Percentiles rank a stretch among this genome's conserved stretches.
Conservation (phyloP, 2,113 vertebrate species). For the Vidua chalybeata region DNA sequence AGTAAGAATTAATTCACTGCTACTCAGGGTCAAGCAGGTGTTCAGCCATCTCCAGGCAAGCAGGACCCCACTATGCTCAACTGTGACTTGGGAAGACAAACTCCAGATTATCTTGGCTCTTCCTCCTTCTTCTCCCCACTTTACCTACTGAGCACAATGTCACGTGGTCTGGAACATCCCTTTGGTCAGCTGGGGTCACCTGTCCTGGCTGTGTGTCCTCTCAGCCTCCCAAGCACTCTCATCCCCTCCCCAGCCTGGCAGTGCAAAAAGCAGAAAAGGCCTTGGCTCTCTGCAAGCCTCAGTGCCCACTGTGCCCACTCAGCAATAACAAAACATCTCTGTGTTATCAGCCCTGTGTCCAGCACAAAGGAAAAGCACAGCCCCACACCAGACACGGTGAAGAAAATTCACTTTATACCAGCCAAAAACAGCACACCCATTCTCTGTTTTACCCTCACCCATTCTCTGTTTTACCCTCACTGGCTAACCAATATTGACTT, state of each 20-base stretch:
- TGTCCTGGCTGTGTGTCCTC: background rate
- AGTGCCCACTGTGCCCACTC: background rate
- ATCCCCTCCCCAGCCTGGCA: background rate
- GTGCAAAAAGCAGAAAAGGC: fast-evolving
- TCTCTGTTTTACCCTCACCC: background rate
- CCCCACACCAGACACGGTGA: background rate
- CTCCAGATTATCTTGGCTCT: background rate
- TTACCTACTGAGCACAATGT: fast-evolving
- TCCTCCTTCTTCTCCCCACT: background rate
- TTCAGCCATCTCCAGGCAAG: background rate
- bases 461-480: background rate
- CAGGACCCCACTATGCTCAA: background rate
- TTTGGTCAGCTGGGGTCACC: fast-evolving
- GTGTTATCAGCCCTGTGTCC: background rate
- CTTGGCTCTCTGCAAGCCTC: background rate
- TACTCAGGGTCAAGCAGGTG: background rate
- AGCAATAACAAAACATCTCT: background rate
- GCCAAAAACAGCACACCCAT: background rate
- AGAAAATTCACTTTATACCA: background rate
- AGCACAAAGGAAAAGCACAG: background rate
- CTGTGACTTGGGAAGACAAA: background rate
- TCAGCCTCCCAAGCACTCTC: background rate
- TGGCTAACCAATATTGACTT: background rate
- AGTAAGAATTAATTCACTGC: background rate
- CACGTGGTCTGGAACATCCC: background rate